Evolutionary conservation across 2,888 invertebrate genomes (phyloP).

Genomic region (Chalcis sispes): DNA sequence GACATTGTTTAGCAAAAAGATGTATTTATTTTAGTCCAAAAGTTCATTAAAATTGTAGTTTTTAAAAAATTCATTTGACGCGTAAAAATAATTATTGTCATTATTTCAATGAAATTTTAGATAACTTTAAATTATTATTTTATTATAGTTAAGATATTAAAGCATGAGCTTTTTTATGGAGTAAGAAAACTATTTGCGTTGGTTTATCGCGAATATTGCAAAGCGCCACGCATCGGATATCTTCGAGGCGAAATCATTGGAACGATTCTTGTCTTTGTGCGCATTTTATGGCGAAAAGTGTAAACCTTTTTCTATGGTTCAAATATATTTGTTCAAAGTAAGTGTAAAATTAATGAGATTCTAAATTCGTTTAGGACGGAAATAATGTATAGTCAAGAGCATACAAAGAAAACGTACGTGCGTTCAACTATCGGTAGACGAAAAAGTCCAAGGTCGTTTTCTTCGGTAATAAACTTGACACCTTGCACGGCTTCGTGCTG

Average conservation of each 20-base stretch:
- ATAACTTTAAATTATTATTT: no score
- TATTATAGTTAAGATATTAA: no score
- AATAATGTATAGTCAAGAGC: background rate
- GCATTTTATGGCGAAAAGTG: no score
- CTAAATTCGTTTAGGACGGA: slow-evolving; percentile 7
- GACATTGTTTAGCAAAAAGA: no score
- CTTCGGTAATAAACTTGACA: slow-evolving; percentile 52
- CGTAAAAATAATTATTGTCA: no score
- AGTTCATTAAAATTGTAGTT: no score
- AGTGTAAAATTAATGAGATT: slow-evolving; percentile 26
- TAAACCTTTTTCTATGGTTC: background rate
- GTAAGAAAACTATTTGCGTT: no score
- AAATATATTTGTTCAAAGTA: slow-evolving; percentile 23
- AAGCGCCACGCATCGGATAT: background rate
- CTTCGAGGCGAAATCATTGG: slow-evolving; percentile 9
- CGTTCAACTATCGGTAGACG: slow-evolving; percentile 7
- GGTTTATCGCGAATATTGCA: background rate
- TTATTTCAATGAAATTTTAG: no score
- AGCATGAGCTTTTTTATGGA: no score
- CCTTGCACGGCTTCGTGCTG: slow-evolving; percentile 24
- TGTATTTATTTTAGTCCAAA: no score
- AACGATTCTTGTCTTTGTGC: slow-evolving; percentile 5
- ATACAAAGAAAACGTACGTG: background rate
- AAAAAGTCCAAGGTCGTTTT: slow-evolving; percentile 50
- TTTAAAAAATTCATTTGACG: no score